Conservation (phyloP, 2,797 vertebrate species). For the Luscinia luscinia region DNA sequence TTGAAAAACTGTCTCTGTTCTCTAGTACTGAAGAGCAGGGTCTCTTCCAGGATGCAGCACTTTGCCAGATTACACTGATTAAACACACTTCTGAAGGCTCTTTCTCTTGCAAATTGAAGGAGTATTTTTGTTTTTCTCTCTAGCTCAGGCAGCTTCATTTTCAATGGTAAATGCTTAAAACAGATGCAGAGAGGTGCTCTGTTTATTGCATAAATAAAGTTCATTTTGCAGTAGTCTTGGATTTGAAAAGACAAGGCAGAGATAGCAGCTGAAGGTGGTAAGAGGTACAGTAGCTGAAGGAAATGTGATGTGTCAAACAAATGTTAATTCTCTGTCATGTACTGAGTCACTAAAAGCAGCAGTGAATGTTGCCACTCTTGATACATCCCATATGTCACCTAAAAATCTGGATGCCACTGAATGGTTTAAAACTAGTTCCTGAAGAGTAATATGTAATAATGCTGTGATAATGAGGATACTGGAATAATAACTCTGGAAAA, state of each 20-base stretch:
- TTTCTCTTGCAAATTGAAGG: background rate
- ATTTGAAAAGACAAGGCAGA: constrained; percentile 12
- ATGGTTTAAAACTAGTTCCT: background rate
- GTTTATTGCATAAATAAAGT: background rate
- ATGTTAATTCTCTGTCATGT: background rate
- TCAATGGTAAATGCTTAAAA: background rate
- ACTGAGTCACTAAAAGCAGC: background rate
- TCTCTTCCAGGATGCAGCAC: constrained; percentile 18
- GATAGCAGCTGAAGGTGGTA: background rate
- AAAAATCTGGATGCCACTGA: background rate
- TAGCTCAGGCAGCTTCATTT: background rate
- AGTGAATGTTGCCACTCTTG: background rate
- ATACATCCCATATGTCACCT: background rate
- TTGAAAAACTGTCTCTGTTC: constrained; percentile 46
- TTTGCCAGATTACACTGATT: background rate
- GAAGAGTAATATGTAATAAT: background rate
- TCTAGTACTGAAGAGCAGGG: background rate
- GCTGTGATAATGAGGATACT: background rate
- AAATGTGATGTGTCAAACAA: background rate
- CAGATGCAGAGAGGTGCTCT: background rate
- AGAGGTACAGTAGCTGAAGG: background rate
- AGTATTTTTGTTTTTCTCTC: background rate
- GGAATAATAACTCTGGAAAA: background rate
- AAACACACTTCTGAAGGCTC: background rate
- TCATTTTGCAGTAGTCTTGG: background rate